These are phyloP conservation scores for Conchocele bisecta DNA, from an alignment of 2,888 invertebrate genomes.

Conservation along the genomic window DNA sequence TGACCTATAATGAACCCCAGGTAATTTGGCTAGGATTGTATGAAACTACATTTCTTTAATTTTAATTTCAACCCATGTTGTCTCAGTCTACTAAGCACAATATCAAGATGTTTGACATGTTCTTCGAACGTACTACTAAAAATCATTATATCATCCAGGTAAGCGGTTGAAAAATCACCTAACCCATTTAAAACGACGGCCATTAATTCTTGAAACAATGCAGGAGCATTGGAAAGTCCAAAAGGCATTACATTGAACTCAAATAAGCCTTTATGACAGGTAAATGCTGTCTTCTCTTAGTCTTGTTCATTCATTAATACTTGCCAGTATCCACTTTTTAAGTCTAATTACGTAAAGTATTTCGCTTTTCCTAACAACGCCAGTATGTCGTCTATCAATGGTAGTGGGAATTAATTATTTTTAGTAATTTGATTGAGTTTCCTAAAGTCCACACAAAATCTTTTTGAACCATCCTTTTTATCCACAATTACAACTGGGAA, in stretches of 20 bases:
- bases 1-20: conserved; percentile 22
- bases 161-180: conserved; percentile 36
- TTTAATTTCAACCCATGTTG: conserved; percentile 28
- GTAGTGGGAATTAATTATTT: conserved; percentile 20
- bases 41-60: conserved; percentile 39
- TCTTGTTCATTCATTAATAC: conserved; percentile 32
- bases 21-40: conserved; percentile 23
- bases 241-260: conserved; percentile 49
- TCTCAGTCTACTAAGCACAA: conserved; percentile 25
- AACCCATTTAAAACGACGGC: conserved; percentile 26
- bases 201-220: conserved; percentile 33
- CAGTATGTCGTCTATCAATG: conserved; percentile 34
- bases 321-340: background rate
- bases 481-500: background rate
- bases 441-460: background rate
- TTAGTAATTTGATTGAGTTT: conserved; percentile 6
- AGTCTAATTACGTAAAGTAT: conserved; percentile 21
- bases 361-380: conserved; percentile 10
- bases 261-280: conserved; percentile 32
- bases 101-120: conserved; percentile 31
- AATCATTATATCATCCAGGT: too few species aligned
- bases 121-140: conserved; percentile 27
- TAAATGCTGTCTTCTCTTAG: conserved; percentile 36
- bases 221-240: conserved; percentile 29
- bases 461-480: conserved; percentile 1